These are phyloP conservation scores for Cassiopea xamachana DNA, from an alignment of 30 jellyfish, hydroid and myxozoan genomes.

Conservation along the genomic window DNA sequence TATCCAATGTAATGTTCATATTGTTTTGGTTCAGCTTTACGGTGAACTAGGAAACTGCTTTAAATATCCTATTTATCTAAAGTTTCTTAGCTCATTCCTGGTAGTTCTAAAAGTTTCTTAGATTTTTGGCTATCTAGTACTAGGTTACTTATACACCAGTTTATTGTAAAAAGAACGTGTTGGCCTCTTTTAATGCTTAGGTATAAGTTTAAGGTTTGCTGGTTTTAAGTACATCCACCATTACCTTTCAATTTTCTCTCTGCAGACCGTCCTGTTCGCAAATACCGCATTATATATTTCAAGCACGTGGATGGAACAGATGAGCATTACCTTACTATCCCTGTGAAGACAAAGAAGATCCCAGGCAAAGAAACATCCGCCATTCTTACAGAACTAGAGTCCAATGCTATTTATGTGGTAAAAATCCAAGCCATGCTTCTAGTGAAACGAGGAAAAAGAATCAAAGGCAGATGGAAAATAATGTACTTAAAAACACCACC, in stretches of 20 bases:
- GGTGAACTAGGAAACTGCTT: no score
- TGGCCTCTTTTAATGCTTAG: no score
- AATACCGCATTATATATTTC: slow-evolving; percentile 27
- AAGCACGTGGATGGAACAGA: slow-evolving; percentile 63
- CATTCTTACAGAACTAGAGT: slow-evolving; percentile 23
- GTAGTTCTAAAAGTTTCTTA: no score
- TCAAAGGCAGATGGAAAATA: slow-evolving; percentile 55
- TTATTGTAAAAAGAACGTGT: no score
- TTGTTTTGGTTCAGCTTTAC: no score
- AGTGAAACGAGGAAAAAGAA: neutral
- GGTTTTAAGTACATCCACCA: no score
- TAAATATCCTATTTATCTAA: no score
- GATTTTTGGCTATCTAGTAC: no score
- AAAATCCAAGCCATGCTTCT: slow-evolving; percentile 63
- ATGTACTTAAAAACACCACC: slow-evolving; percentile 62
- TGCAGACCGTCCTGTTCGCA: slow-evolving; percentile 57
- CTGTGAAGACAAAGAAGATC: slow-evolving; percentile 21
- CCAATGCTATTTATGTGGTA: slow-evolving; percentile 38
- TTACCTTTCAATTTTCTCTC: neutral
- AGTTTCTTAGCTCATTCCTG: no score
- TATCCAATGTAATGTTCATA: no score
- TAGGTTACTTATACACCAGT: no score
- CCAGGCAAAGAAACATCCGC: slow-evolving; percentile 32
- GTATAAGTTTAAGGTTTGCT: no score
- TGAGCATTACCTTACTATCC: slow-evolving; percentile 50